These are phyloP conservation scores for Agrochola litura DNA, from an alignment of 2,888 invertebrate genomes.

Conservation along the genomic window DNA sequence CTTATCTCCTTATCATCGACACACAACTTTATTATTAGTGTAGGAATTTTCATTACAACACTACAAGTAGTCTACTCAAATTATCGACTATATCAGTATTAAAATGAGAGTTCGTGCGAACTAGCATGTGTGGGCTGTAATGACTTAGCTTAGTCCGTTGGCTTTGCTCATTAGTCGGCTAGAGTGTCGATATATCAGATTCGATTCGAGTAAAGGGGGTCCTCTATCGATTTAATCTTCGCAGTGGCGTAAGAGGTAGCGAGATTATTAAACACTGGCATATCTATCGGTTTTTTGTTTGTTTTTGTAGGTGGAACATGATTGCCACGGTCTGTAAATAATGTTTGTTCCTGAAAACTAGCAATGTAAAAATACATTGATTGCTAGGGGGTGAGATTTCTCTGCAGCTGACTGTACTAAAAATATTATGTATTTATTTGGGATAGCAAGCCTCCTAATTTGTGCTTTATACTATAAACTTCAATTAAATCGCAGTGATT, in stretches of 20 bases:
- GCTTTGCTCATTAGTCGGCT: conserved; percentile 87
- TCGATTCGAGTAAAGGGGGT: conserved; percentile 77
- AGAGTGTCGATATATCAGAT: conserved; percentile 82
- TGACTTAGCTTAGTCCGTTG: conserved; percentile 79
- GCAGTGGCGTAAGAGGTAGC: conserved; percentile 64
- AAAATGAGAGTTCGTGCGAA: conserved; percentile 85
- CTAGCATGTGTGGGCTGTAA: conserved; percentile 78
- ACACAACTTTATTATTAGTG: conserved; percentile 73
- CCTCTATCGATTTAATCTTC: conserved; percentile 75
- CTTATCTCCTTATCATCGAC: conserved; percentile 58
- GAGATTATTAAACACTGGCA: conserved; percentile 55
- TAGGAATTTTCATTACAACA: conserved; percentile 83
- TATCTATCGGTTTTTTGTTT: conserved; percentile 42
- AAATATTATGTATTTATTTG: too few relatives aligned
- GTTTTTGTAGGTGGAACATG: conserved; percentile 21
- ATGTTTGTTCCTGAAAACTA: background rate
- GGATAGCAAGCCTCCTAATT: background rate
- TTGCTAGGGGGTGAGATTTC: too few relatives aligned
- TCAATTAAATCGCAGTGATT: too few relatives aligned
- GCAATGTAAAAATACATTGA: too few relatives aligned
- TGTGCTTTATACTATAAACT: background rate
- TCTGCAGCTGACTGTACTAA: too few relatives aligned
- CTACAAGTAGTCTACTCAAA: conserved; percentile 72
- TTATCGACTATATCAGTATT: conserved; percentile 71
- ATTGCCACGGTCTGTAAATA: conserved; percentile 12